phyloP scores from a whole-genome alignment of 2,888 invertebrate species.

The Hydriomena furcata region DNA sequence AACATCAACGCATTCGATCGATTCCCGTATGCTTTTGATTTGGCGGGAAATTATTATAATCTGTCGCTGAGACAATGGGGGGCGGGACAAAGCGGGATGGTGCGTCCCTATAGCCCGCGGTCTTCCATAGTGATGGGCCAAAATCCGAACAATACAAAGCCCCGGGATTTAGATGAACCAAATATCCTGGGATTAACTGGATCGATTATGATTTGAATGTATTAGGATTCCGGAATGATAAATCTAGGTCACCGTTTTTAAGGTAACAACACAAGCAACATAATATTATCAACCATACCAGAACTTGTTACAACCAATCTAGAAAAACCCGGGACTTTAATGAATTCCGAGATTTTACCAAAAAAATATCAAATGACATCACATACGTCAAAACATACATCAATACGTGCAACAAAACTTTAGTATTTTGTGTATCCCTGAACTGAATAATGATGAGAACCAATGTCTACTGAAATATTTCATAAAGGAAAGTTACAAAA shows the following conservation, averaged over 20 bases:
- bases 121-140: constrained; percentile 11
- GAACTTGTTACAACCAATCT: no score
- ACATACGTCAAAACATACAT: constrained; percentile 9
- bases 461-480: not conserved
- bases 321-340: no score
- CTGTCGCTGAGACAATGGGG: constrained; percentile 73
- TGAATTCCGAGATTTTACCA: not conserved
- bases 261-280: no score
- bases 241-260: no score
- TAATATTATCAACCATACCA: no score
- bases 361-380: not conserved
- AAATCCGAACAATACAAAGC: not conserved
- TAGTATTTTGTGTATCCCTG: constrained; percentile 10
- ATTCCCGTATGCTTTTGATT: constrained; percentile 79
- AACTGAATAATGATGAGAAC: constrained; percentile 28
- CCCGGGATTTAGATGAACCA: not conserved
- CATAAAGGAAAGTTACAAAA: no score
- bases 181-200: no score
- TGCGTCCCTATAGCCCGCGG: constrained; percentile 40
- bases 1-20: constrained; percentile 67
- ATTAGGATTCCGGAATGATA: no score
- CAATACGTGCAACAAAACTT: constrained; percentile 1
- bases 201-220: no score
- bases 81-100: constrained; percentile 54
- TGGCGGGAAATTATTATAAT: constrained; percentile 79